phyloP scores from a whole-genome alignment of 2,888 invertebrate genomes.

The Sarcophaga subvicina region DNA sequence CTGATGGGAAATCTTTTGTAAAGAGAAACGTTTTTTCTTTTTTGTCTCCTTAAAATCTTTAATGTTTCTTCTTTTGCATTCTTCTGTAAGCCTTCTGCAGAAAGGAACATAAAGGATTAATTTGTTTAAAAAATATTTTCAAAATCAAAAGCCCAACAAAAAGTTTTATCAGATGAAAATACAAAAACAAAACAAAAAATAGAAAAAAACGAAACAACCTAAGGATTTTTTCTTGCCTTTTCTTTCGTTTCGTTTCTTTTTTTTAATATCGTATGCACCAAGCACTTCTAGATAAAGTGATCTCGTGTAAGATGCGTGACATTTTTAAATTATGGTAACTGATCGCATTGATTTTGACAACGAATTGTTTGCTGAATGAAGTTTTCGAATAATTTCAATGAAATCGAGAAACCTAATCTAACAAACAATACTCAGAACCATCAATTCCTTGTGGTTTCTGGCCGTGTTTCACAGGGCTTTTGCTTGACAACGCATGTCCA shows the following conservation, averaged over 20 bases:
- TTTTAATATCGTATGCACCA: background rate
- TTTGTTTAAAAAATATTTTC: constrained; percentile 60
- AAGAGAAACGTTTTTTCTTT: background rate
- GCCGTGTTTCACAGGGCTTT: too few relatives aligned
- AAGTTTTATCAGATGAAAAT: constrained; percentile 44
- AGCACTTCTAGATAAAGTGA: background rate
- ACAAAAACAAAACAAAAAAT: background rate
- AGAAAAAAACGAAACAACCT: background rate
- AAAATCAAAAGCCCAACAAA: constrained; percentile 40
- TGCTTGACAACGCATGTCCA: too few relatives aligned
- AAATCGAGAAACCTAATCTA: too few relatives aligned
- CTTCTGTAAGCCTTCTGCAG: constrained; percentile 19
- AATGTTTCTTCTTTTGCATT: constrained; percentile 3
- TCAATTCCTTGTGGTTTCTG: too few relatives aligned
- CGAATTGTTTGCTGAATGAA: background rate
- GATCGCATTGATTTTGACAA: constrained; percentile 16
- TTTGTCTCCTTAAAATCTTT: too few relatives aligned
- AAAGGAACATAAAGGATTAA: constrained; percentile 53
- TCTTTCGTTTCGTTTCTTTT: too few relatives aligned
- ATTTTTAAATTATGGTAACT: constrained; percentile 43
- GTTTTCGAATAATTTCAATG: too few relatives aligned
- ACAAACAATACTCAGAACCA: too few relatives aligned
- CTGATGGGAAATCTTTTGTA: constrained; percentile 56
- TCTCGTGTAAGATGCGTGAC: constrained; percentile 35
- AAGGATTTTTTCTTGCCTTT: background rate